Conservation (phyloP, 2,888 invertebrate species). For the Petrophora chlorosata region DNA sequence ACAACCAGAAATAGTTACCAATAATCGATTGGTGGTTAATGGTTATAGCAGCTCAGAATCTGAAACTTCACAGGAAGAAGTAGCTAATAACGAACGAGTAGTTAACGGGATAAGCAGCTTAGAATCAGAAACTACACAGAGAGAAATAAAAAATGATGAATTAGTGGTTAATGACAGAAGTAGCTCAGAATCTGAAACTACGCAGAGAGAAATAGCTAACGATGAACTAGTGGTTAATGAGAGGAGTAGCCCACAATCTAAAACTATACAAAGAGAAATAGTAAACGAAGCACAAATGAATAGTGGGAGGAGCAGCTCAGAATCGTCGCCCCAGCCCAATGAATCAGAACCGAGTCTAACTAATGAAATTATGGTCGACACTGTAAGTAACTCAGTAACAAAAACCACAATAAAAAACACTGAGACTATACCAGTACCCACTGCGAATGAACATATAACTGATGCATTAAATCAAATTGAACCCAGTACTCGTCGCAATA, state of each 20-base stretch:
- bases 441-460: not conserved
- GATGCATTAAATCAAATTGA: constrained; percentile 8
- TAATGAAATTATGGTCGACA: not conserved
- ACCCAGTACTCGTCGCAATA: constrained; percentile 11
- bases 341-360: constrained; percentile 9
- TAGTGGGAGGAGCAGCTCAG: constrained; percentile 2
- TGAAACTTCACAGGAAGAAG: not conserved
- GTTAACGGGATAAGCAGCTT: constrained; percentile 2
- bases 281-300: not conserved
- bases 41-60: no score
- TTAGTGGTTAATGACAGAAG: not conserved
- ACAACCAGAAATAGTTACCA: no score
- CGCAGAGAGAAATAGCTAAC: not conserved
- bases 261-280: not conserved
- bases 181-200: constrained; percentile 8
- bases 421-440: constrained; percentile 2
- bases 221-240: constrained; percentile 2
- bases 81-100: not conserved
- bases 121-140: constrained; percentile 3
- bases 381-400: not conserved
- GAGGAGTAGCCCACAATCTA: constrained; percentile 5
- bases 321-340: constrained; percentile 5
- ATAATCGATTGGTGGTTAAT: no score
- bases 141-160: constrained; percentile 1
- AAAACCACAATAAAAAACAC: constrained; percentile 1